Percentiles rank a stretch among this genome's conserved stretches.
Evolutionary conservation across 2,113 vertebrate genomes (phyloP).

Genomic region (Thalassarche chlororhynchos): DNA sequence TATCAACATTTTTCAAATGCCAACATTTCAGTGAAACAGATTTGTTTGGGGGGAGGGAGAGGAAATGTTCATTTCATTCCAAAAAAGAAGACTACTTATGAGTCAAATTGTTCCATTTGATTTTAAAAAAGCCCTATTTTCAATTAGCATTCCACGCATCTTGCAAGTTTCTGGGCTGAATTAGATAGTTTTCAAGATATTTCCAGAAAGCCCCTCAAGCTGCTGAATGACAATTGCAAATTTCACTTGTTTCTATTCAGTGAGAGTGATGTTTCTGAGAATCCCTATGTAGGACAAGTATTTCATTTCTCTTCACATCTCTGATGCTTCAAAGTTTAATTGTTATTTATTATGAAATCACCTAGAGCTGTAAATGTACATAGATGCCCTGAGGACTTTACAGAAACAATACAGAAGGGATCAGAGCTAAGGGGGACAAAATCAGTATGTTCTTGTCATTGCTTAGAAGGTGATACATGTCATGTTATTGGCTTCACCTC

Average conservation of each 20-base stretch:
- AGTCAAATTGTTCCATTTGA: constrained; percentile 36
- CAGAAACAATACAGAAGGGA: not conserved
- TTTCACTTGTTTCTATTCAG: not conserved
- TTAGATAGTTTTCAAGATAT: not conserved
- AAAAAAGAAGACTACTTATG: constrained; percentile 54
- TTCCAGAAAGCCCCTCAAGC: not conserved
- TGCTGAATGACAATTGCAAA: not conserved
- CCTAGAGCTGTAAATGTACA: not conserved
- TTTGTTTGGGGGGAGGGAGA: constrained; percentile 58
- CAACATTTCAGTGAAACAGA: constrained; percentile 64
- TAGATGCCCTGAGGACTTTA: not conserved
- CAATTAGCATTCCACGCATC: not conserved
- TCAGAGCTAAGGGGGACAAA: not conserved
- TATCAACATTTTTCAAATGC: constrained; percentile 64
- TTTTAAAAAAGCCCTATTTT: not conserved
- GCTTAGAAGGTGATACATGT: not conserved
- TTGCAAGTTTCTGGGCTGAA: not conserved
- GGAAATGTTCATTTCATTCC: constrained; percentile 63
- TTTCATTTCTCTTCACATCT: not conserved
- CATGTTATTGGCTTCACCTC: not conserved
- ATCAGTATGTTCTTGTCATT: constrained; percentile 1
- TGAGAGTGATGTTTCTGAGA: not conserved
- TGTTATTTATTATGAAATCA: constrained; percentile 2
- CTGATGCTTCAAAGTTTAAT: not conserved
- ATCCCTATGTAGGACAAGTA: not conserved